Evolutionary conservation across 2,113 vertebrate species (phyloP), one percentile per base, ranked within the genome.

Genomic region (Antigone vipio): DNA sequence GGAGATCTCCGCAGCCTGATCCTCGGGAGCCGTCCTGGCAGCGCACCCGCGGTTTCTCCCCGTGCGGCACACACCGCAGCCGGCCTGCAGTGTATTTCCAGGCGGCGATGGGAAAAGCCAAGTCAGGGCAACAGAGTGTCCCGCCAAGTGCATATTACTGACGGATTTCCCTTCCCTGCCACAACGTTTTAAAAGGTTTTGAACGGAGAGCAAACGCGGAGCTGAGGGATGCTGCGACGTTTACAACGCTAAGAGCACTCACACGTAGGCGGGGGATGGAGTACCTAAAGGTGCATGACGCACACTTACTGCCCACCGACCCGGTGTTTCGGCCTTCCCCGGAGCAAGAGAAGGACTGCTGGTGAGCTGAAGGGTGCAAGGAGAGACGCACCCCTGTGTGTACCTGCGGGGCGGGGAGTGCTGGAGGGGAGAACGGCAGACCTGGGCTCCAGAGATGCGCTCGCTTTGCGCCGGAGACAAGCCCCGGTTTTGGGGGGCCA

Each of bases 221-320:
- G 32, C 55, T 81, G n/a, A 40, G 55, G 47, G 32, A 6, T 71
- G 38, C 20, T 44, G 67, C n/a, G 24, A 14, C 8, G 11, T 11
- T 56, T 19, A 16, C 20, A 26, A 6, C 10, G 16, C 53, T 34
- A 4, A 15, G 20, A 42, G 30, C 0, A 2, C 5, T 38, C 45
- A 2, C 13, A 3, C 2, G 5, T 16, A 15, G 20, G 18, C 34
- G 40, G 26, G 21, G 27, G 19, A 27, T 4, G 1, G 15, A 19
- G 8, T 1, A 34, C 42, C 12, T 13, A 3, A 49, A 40, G n/a
- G 38, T 14, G 8, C 16, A 24, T 15, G 29, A 23, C 3, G 1
- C 50, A 8, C 18, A 8, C 3, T 4, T 19, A 10, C 5, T 45
- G 49, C 49, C 19, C 78, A 26, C 8, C 2, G 16, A 30, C 9